phyloP scores from a whole-genome alignment of 2,888 invertebrate species.

The Cryptus armator region DNA sequence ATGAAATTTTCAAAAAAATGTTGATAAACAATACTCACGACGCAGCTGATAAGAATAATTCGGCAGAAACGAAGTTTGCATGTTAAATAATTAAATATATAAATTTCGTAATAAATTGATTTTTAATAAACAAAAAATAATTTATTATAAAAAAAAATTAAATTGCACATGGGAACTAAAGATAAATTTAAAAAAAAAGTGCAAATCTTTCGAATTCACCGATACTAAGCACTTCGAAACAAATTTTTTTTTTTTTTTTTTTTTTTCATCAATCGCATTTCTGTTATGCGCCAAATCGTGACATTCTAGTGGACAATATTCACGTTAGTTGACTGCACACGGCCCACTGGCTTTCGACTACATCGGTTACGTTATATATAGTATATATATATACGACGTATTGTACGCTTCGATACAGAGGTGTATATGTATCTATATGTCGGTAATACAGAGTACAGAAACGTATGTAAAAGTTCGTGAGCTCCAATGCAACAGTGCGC shows the following conservation, averaged over 20 bases:
- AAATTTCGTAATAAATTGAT: too few relatives aligned
- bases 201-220: too few relatives aligned
- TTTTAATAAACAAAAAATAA: too few relatives aligned
- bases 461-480: constrained; percentile 73
- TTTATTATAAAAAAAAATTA: too few relatives aligned
- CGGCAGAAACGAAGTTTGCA: too few relatives aligned
- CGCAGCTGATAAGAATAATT: too few relatives aligned
- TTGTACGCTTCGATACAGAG: constrained; percentile 17
- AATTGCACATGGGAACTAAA: too few relatives aligned
- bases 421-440: constrained; percentile 11
- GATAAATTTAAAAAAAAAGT: too few relatives aligned
- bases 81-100: too few relatives aligned
- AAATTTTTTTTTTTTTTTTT: not conserved
- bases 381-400: not conserved
- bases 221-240: too few relatives aligned
- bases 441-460: constrained; percentile 34
- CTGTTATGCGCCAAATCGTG: not conserved
- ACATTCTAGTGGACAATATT: not conserved
- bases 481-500: constrained; percentile 75
- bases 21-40: too few relatives aligned
- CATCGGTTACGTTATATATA: constrained; percentile 1
- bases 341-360: constrained; percentile 22
- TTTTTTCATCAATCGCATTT: not conserved
- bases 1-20: too few relatives aligned
- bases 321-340: constrained; percentile 7